Percentiles rank a stretch among this genome's conserved stretches.
Conservation (phyloP, 2,888 invertebrate species). For the Pyrrhia umbra region DNA sequence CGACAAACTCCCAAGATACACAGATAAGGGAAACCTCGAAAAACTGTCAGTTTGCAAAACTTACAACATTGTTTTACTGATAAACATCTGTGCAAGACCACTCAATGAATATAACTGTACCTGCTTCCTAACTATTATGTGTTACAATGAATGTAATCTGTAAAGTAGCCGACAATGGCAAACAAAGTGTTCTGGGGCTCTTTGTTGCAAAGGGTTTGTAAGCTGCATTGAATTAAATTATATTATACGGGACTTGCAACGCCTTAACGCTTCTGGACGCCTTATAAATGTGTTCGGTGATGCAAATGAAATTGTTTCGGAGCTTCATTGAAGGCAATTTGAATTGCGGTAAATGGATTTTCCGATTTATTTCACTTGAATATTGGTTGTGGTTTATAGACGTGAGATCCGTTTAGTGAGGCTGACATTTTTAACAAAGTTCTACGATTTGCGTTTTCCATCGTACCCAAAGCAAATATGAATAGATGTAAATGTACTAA, state of each 20-base stretch:
- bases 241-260: conserved; percentile 77
- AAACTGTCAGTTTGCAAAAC: conserved; percentile 79
- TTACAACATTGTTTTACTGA: conserved; percentile 86
- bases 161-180: conserved; percentile 88
- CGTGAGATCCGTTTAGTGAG: conserved; percentile 39
- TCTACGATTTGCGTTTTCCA: conserved; percentile 4
- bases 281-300: conserved; percentile 77
- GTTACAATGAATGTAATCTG: conserved; percentile 84
- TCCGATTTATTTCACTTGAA: conserved; percentile 57
- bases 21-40: conserved; percentile 65
- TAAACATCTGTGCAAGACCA: conserved; percentile 81
- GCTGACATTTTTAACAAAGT: conserved; percentile 22
- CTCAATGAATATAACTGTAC: conserved; percentile 88
- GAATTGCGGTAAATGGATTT: conserved; percentile 54
- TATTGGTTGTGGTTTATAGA: conserved; percentile 19
- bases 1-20: conserved; percentile 65
- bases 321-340: conserved; percentile 51
- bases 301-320: conserved; percentile 76
- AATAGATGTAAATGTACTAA: no score
- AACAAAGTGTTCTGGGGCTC: conserved; percentile 78
- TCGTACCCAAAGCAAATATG: not conserved
- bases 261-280: conserved; percentile 80
- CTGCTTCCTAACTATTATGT: conserved; percentile 77
- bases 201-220: conserved; percentile 72
- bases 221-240: conserved; percentile 79